These are phyloP conservation scores for Notocelia uddmanniana DNA, from an alignment of 2,888 invertebrate genomes.

Conservation along the genomic window DNA sequence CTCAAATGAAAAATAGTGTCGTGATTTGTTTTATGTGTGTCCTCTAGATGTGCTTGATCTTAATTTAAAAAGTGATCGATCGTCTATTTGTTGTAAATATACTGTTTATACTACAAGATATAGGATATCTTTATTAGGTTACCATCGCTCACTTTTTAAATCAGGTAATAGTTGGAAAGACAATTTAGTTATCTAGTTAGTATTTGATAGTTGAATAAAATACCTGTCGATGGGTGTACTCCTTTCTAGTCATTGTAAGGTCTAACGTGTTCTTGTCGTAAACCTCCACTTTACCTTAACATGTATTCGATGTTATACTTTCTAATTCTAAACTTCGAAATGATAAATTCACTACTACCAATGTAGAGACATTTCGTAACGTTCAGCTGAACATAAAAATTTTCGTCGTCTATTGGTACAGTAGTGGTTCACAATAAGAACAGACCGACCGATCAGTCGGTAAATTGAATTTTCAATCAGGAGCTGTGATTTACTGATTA, in stretches of 20 bases:
- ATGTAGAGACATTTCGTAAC: not conserved
- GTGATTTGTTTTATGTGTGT: slow-evolving; percentile 15
- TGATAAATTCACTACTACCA: not conserved
- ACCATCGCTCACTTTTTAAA: slow-evolving; percentile 25
- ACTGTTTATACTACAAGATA: not conserved
- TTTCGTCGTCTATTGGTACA: not conserved
- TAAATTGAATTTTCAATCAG: slow-evolving; percentile 67
- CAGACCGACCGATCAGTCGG: slow-evolving; percentile 44
- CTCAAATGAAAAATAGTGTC: slow-evolving; percentile 57
- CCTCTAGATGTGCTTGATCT: slow-evolving; percentile 4
- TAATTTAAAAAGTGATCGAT: slow-evolving; percentile 26
- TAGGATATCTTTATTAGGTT: not conserved
- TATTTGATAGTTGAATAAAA: slow-evolving; percentile 25
- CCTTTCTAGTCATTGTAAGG: slow-evolving; percentile 40
- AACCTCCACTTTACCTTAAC: slow-evolving; percentile 32
- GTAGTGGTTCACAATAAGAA: slow-evolving; percentile 44
- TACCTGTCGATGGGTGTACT: slow-evolving; percentile 44
- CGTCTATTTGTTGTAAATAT: not conserved
- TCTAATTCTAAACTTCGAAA: not conserved
- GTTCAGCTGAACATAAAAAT: not conserved
- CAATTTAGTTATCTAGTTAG: slow-evolving; percentile 27
- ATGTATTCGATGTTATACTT: not conserved
- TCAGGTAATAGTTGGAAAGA: slow-evolving; percentile 4
- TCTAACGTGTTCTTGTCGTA: slow-evolving; percentile 43
- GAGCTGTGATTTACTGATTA: slow-evolving; percentile 82